Conservation (phyloP, 2,113 vertebrate genomes). For the Pionites leucogaster region DNA sequence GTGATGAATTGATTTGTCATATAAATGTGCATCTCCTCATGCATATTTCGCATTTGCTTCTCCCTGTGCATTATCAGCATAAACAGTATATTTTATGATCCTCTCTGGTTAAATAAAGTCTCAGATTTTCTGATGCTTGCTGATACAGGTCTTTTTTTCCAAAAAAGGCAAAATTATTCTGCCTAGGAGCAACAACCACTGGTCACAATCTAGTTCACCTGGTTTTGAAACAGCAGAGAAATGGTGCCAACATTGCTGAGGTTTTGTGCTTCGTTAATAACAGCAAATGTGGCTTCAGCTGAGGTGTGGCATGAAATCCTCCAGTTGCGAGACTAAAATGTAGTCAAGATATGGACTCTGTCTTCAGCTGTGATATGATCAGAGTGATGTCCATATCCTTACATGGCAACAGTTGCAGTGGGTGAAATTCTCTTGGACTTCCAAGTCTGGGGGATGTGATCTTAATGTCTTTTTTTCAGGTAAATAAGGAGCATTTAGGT, state of each 20-base stretch:
- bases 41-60: neutral
- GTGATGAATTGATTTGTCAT: neutral
- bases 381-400: neutral
- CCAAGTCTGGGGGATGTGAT: neutral
- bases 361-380: neutral
- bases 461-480: neutral
- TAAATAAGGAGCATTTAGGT: neutral
- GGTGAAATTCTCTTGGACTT: neutral
- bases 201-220: neutral
- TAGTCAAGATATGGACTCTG: neutral
- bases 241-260: neutral
- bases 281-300: neutral
- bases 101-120: neutral
- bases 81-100: neutral
- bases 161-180: neutral
- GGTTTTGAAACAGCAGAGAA: neutral
- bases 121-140: neutral
- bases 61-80: neutral
- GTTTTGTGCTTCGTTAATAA: neutral
- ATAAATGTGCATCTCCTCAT: neutral
- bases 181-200: neutral
- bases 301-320: neutral
- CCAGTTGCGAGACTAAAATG: neutral
- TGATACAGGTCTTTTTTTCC: neutral
- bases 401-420: accelerated